phyloP scores from a whole-genome alignment of 2,797 vertebrate genomes.

The Enteromius treurensis region DNA sequence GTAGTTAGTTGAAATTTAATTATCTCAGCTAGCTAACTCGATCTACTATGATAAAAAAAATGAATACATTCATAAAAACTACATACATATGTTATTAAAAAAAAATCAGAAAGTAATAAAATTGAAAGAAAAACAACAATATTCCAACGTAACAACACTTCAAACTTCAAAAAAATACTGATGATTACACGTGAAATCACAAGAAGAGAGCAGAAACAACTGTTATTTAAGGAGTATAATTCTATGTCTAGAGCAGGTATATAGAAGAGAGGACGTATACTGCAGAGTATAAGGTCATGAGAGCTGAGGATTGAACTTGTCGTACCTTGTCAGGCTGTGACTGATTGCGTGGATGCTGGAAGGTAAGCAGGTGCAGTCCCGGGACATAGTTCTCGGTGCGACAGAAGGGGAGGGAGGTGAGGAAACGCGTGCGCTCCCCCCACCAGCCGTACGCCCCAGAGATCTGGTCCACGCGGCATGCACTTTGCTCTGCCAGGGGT shows the following conservation, averaged over 20 bases:
- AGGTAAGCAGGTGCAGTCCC: conserved; percentile 93
- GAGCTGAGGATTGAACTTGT: conserved; percentile 49
- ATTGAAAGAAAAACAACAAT: background rate
- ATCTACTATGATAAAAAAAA: background rate
- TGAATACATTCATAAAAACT: background rate
- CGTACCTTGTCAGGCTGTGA: conserved; percentile 94
- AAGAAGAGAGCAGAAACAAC: conserved; percentile 50
- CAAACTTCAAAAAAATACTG: background rate
- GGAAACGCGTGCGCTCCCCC: conserved; percentile 89
- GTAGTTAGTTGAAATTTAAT: background rate
- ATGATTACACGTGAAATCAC: background rate
- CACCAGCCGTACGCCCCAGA: conserved; percentile 94
- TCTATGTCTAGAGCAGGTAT: background rate
- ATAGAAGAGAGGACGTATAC: background rate
- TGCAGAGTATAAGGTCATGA: background rate
- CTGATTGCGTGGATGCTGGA: conserved; percentile 91
- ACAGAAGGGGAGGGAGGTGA: conserved; percentile 88
- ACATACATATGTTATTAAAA: background rate
- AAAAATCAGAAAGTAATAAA: background rate
- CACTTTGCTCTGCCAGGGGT: conserved; percentile 84
- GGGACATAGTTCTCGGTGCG: conserved; percentile 91
- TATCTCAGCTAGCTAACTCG: background rate
- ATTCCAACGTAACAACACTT: background rate
- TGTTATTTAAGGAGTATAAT: background rate
- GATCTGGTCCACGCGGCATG: conserved; percentile 92